These are phyloP conservation scores for Nycticorax nycticorax DNA, from an alignment of 2,113 vertebrate genomes.

Conservation along the genomic window DNA sequence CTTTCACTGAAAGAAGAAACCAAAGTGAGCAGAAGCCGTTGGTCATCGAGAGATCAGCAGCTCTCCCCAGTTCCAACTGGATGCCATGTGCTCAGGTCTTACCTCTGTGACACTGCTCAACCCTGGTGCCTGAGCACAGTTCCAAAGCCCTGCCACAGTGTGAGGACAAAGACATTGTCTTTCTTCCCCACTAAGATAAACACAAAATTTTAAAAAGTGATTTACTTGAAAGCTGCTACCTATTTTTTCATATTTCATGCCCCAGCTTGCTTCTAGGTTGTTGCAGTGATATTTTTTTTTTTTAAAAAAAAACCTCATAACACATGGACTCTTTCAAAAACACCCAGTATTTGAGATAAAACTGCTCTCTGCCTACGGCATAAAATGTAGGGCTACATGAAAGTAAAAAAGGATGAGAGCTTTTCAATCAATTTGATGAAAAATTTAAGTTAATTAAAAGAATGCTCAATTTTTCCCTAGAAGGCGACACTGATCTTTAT, in stretches of 20 bases:
- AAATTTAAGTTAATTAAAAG: constrained; percentile 85
- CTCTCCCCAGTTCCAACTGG: background rate
- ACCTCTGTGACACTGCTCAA: background rate
- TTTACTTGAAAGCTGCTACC: constrained; percentile 35
- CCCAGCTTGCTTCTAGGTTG: constrained; percentile 46
- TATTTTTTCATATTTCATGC: constrained; percentile 43
- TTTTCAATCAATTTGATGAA: constrained; percentile 83
- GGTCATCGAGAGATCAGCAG: background rate
- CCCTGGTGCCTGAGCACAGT: background rate
- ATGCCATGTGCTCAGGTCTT: background rate
- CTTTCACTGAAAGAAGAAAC: background rate
- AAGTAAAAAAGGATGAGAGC: constrained; percentile 75
- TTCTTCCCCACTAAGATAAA: constrained; percentile 13
- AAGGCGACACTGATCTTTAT: constrained; percentile 82
- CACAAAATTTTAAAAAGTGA: background rate
- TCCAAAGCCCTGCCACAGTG: background rate
- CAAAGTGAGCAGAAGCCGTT: background rate
- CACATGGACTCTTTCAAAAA: constrained; percentile 51
- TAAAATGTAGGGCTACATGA: constrained; percentile 74
- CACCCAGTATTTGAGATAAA: constrained; percentile 61
- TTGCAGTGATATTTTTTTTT: constrained; percentile 38
- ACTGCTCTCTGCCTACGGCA: constrained; percentile 56
- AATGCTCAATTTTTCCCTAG: constrained; percentile 78
- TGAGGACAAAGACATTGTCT: background rate
- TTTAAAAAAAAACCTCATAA: background rate